A percentile compares a stretch with the other conserved stretches of the same genome.
Evolutionary conservation across 2,888 invertebrate genomes (phyloP).

Genomic region (Folsomia manolachei): DNA sequence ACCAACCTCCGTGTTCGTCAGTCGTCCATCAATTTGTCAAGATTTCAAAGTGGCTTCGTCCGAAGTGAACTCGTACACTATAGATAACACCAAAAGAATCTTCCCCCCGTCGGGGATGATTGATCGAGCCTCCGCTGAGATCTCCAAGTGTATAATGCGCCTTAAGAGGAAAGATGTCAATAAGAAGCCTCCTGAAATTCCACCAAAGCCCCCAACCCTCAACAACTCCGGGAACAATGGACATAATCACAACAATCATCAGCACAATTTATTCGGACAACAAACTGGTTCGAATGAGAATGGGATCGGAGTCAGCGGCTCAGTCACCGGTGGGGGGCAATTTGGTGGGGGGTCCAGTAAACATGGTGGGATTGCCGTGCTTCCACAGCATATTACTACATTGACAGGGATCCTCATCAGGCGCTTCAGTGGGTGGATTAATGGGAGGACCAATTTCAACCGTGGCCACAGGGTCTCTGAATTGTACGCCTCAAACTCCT

Average conservation of each 20-base stretch:
- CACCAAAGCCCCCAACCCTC: conserved; percentile 36
- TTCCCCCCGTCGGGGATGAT: conserved; percentile 77
- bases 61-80: conserved; percentile 36
- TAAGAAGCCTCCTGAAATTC: conserved; percentile 36
- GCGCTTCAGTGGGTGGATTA: conserved; percentile 22
- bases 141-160: conserved; percentile 75
- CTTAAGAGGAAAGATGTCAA: conserved; percentile 48
- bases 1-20: too few relatives aligned
- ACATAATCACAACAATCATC: background rate
- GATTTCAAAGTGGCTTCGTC: conserved; percentile 34
- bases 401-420: background rate
- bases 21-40: too few relatives aligned
- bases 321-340: conserved; percentile 25
- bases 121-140: conserved; percentile 84
- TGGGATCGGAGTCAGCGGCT: conserved; percentile 20
- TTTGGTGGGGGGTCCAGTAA: conserved; percentile 25
- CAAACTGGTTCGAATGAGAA: conserved; percentile 12
- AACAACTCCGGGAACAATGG: background rate
- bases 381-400: conserved; percentile 39
- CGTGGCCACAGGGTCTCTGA: conserved; percentile 26
- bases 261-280: background rate
- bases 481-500: conserved; percentile 38
- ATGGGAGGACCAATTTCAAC: conserved; percentile 27
- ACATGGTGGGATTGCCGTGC: conserved; percentile 42
- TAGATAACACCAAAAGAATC: conserved; percentile 40